Percentiles rank a stretch among this genome's conserved stretches.
These are phyloP conservation scores for Labrus mixtus DNA, from an alignment of 2,113 vertebrate species.

Conservation along the genomic window DNA sequence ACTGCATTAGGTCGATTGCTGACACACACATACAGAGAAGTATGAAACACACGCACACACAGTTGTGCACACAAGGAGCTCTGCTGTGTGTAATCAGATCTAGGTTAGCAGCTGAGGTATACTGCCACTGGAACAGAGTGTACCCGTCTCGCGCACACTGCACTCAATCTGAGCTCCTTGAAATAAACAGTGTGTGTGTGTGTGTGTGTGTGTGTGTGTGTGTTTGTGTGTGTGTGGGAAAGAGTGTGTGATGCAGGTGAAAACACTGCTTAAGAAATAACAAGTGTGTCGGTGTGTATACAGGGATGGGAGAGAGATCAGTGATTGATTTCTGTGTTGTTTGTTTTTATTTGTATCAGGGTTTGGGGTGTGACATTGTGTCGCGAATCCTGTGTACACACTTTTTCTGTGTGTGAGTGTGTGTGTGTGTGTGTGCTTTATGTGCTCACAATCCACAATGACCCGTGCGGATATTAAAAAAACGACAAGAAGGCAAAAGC, in stretches of 20 bases:
- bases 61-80: constrained; percentile 11
- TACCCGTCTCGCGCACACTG: constrained; percentile 51
- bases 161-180: constrained; percentile 40
- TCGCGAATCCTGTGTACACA: constrained; percentile 12
- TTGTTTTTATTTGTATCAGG: constrained; percentile 6
- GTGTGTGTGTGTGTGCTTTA: constrained; percentile 3
- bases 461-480: not conserved
- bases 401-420: constrained; percentile 1
- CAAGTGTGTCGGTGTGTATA: constrained; percentile 1
- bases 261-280: not conserved
- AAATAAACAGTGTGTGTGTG: constrained; percentile 21
- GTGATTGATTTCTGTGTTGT: not conserved
- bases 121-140: constrained; percentile 65
- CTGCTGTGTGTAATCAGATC: constrained; percentile 69
- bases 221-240: not conserved
- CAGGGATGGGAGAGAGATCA: not conserved
- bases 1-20: constrained; percentile 58
- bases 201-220: constrained; percentile 1
- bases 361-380: constrained; percentile 14
- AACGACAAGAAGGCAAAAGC: not conserved
- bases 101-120: constrained; percentile 65
- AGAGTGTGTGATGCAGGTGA: constrained; percentile 9
- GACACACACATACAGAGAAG: not conserved
- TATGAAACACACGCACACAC: constrained; percentile 4
- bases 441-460: not conserved